Base-by-base conservation (phyloP, 2,113 vertebrate genomes). In the Urocynchramus pylzowi region DNA sequence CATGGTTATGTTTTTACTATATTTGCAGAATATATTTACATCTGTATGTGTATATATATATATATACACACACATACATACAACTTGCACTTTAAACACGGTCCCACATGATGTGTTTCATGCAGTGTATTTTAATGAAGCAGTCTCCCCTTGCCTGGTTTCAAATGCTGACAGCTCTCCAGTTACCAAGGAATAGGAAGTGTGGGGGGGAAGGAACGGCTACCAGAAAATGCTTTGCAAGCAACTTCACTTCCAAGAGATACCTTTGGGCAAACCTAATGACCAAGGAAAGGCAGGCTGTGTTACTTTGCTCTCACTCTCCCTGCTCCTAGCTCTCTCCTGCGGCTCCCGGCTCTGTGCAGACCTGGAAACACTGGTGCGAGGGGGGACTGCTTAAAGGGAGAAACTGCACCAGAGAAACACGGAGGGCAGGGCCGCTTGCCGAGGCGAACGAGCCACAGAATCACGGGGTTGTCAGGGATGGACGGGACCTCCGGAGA, bases 191-290 rank as follows among this genome's bases (percentile, higher is more conserved):
- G 39, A 35, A 33, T 2, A 26, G 0, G 6, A 5, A 5, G 23
- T 0, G 6, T 15, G 2, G 1, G 20, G 20, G 35, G 31, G 2
- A 35, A 78, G 57, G 44, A 52, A 68, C 0, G 10, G 54, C 39
- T 57, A 2, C 24, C 15, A n/a, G 18, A 42, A 84, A 84, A 77
- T 0, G 56, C 39, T 84, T 74, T 16, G 41, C 54, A 33, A 83
- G 59, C 24, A n/a, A 17, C 14, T 75, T 79, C 35, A 26, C 59
- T 84, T 53, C 31, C 42, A 41, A 33, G 28, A 35, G 30, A 6
- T 5, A 69, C 20, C 33, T 82, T 13, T 11, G 57, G 44, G 39
- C 65, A 28, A 61, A 77, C 2, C 26, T 33, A 35, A n/a, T 1
- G 42, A 42, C 30, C 33, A 4, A 79, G 39, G n/a, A 16, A 39